A percentile compares a stretch with the other conserved stretches of the same genome.
Evolutionary conservation across 2,888 invertebrate species (phyloP).

Genomic region (Isoperla grammatica): DNA sequence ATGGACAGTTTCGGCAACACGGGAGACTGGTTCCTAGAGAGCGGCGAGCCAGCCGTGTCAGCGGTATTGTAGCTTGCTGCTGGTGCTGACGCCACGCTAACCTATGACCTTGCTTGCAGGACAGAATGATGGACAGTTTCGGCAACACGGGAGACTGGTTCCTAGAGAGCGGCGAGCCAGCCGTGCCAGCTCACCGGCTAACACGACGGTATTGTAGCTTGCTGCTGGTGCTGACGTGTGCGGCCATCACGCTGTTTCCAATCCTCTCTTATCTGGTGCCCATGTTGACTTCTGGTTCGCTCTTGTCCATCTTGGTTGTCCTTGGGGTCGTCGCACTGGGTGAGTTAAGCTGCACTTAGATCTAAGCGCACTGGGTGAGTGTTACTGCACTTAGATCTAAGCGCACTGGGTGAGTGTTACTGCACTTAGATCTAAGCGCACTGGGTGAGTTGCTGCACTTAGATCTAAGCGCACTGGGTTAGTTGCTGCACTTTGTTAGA

Average conservation of each 20-base stretch:
- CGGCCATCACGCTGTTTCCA: conserved; percentile 58
- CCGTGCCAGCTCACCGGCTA: conserved; percentile 53
- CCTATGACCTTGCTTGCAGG: conserved; percentile 56
- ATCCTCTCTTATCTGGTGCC: conserved; percentile 63
- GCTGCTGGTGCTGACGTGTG: conserved; percentile 68
- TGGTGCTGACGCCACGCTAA: too few species aligned
- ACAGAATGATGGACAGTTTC: conserved; percentile 68
- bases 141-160: conserved; percentile 73
- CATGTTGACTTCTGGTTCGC: conserved; percentile 66
- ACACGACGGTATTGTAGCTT: conserved; percentile 60
- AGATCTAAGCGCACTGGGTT: too few species aligned
- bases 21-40: too few species aligned
- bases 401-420: too few species aligned
- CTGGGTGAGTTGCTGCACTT: too few species aligned
- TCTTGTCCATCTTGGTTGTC: conserved; percentile 62
- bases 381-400: background rate
- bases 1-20: too few species aligned
- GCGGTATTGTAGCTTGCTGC: too few species aligned
- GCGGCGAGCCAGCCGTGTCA: too few species aligned
- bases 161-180: conserved; percentile 63
- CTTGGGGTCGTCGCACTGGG: conserved; percentile 65
- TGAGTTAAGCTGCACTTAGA: conserved; percentile 55
- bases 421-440: too few species aligned
- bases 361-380: background rate
- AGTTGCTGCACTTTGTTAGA: too few species aligned